Evolutionary conservation across 2,113 vertebrate genomes (phyloP).

Genomic region (Casuarius casuarius): DNA sequence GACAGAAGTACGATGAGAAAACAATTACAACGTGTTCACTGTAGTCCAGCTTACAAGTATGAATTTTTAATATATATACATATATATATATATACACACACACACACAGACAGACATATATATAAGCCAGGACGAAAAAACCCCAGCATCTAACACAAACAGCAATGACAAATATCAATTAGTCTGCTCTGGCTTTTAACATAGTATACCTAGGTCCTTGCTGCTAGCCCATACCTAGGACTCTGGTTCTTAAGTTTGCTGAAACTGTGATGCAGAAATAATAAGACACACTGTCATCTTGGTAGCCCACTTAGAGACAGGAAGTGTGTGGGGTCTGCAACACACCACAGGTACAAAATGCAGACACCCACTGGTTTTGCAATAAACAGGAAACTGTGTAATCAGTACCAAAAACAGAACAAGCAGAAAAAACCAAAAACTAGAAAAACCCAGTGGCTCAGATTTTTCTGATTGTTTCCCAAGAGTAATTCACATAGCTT

Average conservation of each 20-base stretch:
- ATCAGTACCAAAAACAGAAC: constrained; percentile 57
- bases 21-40: not conserved
- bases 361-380: constrained; percentile 42
- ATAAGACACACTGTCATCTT: accelerated
- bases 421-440: not conserved
- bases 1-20: not conserved
- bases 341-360: not conserved
- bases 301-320: not conserved
- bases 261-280: not conserved
- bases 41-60: not conserved
- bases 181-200: not conserved
- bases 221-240: not conserved
- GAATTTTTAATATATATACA: too few relatives aligned
- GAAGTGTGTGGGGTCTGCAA: not conserved
- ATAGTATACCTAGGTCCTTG: not conserved
- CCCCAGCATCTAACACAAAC: not conserved
- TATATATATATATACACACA: too few relatives aligned
- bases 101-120: too few relatives aligned
- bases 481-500: not conserved
- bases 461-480: constrained; percentile 49
- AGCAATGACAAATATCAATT: not conserved
- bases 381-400: constrained; percentile 57
- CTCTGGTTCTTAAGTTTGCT: not conserved
- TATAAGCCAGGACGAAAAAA: not conserved
- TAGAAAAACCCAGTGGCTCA: constrained; percentile 7